phyloP scores from a whole-genome alignment of 92 coral and sea anemone species.

The Epizoanthus rinbou region DNA sequence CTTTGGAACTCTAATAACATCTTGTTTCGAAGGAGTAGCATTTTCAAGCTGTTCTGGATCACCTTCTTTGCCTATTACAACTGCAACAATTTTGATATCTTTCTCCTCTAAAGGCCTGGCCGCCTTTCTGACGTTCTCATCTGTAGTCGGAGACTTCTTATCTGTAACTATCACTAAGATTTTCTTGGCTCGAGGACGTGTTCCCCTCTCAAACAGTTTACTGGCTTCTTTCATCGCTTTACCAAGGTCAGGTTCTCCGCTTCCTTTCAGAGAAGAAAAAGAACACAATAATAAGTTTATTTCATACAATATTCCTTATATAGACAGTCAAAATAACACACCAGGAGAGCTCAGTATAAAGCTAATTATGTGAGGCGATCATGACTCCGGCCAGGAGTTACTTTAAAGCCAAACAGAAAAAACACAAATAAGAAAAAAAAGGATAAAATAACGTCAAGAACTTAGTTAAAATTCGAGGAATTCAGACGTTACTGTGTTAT shows the following conservation, averaged over 20 bases:
- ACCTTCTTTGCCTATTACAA: slow-evolving; percentile 61
- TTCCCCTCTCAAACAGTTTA: slow-evolving; percentile 65
- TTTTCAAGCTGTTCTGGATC: slow-evolving; percentile 56
- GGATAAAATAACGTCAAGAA: too few species aligned
- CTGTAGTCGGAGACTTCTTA: slow-evolving; percentile 61
- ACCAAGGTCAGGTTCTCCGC: slow-evolving; percentile 67
- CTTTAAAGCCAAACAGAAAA: too few species aligned
- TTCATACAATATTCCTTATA: not conserved
- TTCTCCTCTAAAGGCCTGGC: slow-evolving; percentile 57
- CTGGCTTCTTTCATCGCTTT: slow-evolving; percentile 70
- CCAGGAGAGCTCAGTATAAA: too few species aligned
- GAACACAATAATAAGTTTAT: not conserved
- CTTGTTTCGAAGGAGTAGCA: slow-evolving; percentile 58
- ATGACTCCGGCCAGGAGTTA: too few species aligned
- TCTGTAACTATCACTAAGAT: slow-evolving; percentile 85
- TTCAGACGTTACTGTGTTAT: too few species aligned
- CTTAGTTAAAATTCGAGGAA: too few species aligned
- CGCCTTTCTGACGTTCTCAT: slow-evolving; percentile 55
- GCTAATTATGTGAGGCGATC: too few species aligned
- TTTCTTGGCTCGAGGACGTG: slow-evolving; percentile 76
- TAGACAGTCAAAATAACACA: too few species aligned
- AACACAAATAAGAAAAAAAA: too few species aligned
- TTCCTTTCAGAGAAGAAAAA: slow-evolving; percentile 5
- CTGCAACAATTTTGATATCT: slow-evolving; percentile 61
- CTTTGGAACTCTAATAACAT: slow-evolving; percentile 55